These are phyloP conservation scores for Heliconius charithonia DNA, from an alignment of 2,888 invertebrate genomes.

Conservation along the genomic window DNA sequence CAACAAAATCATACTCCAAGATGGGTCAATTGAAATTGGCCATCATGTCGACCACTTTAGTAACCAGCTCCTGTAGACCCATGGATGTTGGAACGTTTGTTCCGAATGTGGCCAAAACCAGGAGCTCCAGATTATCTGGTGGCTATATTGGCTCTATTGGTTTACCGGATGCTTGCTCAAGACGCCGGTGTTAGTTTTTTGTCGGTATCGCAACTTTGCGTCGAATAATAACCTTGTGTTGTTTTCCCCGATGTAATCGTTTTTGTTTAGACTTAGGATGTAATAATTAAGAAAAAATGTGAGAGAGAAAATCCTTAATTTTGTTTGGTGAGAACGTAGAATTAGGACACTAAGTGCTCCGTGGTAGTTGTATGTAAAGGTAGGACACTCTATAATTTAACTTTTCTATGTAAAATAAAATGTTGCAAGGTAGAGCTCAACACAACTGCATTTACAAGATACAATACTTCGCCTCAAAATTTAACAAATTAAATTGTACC, in stretches of 20 bases:
- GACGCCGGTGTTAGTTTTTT: slow-evolving; percentile 62
- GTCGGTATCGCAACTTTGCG: slow-evolving; percentile 50
- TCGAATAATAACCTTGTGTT: slow-evolving; percentile 34
- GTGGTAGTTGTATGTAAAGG: too few species aligned
- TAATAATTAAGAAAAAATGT: background rate
- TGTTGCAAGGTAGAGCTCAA: too few species aligned
- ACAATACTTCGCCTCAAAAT: too few species aligned
- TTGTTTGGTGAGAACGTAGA: too few species aligned
- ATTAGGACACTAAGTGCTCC: too few species aligned
- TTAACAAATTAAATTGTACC: background rate
- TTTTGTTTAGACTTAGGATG: slow-evolving; percentile 11
- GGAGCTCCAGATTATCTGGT: slow-evolving; percentile 61
- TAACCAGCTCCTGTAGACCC: slow-evolving; percentile 39
- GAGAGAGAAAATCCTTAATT: too few species aligned
- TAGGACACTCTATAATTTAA: too few species aligned
- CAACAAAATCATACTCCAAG: slow-evolving; percentile 33
- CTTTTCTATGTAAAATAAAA: too few species aligned
- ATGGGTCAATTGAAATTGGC: slow-evolving; percentile 45
- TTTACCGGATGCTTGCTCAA: slow-evolving; percentile 78
- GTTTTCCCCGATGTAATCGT: slow-evolving; percentile 33
- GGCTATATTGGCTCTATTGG: slow-evolving; percentile 78
- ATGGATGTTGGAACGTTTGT: slow-evolving; percentile 49
- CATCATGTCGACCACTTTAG: slow-evolving; percentile 37
- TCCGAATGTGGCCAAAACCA: slow-evolving; percentile 50
- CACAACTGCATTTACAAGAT: background rate